Conservation (phyloP, 2,888 invertebrate genomes). For the Pachycephus smyrnensis region DNA sequence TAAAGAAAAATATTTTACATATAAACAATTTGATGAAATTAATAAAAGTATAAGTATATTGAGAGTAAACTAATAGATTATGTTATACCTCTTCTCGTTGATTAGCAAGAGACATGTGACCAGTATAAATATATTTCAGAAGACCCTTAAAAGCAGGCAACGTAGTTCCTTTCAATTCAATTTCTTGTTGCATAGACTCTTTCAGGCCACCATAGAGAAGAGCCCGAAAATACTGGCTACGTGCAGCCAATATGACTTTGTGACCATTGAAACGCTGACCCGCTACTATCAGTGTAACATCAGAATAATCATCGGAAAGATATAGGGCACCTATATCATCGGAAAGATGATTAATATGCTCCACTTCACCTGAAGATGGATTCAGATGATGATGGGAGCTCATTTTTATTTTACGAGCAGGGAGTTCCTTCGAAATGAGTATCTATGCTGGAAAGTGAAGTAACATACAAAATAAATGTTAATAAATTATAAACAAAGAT, state of each 20-base stretch:
- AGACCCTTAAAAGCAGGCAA: slow-evolving; percentile 89
- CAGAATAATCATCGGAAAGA: slow-evolving; percentile 89
- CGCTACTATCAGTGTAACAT: slow-evolving; percentile 89
- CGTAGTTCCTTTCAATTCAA: slow-evolving; percentile 86
- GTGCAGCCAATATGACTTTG: slow-evolving; percentile 90
- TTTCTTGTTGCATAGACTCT: slow-evolving; percentile 81
- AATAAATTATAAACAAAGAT: not conserved
- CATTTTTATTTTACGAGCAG: slow-evolving; percentile 40
- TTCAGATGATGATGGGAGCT: slow-evolving; percentile 60
- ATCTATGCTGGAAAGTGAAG: not conserved
- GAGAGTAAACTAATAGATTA: not conserved
- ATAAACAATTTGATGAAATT: slow-evolving; percentile 11
- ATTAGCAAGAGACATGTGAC: slow-evolving; percentile 74
- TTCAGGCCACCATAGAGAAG: slow-evolving; percentile 83
- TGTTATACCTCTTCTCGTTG: slow-evolving; percentile 69
- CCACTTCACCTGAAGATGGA: slow-evolving; percentile 71
- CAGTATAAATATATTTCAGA: slow-evolving; percentile 95
- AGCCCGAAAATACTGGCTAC: slow-evolving; percentile 96
- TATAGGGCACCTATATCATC: slow-evolving; percentile 89
- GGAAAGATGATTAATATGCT: slow-evolving; percentile 79
- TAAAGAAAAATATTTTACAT: slow-evolving; percentile 19
- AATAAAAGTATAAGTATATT: not conserved
- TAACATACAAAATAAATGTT: not conserved
- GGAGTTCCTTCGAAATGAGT: not conserved
- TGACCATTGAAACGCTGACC: slow-evolving; percentile 78